Evolutionary conservation across 1,140 invertebrate genomes (phyloP).

Genomic region (Heliconius hewitsoni): DNA sequence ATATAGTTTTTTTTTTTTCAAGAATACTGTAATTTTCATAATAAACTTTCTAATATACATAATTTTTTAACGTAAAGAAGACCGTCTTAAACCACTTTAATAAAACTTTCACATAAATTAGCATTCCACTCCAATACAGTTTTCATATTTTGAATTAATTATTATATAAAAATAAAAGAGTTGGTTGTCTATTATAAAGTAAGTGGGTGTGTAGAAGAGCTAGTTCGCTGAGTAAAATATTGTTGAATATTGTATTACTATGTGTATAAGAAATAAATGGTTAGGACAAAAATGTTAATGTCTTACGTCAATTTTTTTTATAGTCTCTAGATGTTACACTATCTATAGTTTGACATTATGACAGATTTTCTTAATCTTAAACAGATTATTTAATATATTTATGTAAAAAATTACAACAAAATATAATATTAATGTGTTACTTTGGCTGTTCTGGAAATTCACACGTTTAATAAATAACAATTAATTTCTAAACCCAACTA

Average conservation of each 20-base stretch:
- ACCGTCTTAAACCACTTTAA: slow-evolving; percentile 1
- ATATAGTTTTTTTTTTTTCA: too few species aligned
- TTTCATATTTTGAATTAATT: neutral
- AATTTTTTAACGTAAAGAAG: neutral
- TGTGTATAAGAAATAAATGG: neutral
- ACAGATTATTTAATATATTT: neutral
- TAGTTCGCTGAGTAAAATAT: slow-evolving; percentile 2
- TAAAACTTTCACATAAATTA: slow-evolving; percentile 16
- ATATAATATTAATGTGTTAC: neutral
- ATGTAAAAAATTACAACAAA: neutral
- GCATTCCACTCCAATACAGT: slow-evolving; percentile 14
- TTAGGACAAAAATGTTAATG: neutral
- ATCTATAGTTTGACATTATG: neutral
- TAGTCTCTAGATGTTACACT: neutral
- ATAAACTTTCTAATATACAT: neutral
- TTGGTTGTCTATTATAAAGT: neutral
- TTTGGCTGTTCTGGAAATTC: too few species aligned
- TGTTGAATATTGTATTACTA: slow-evolving; percentile 11
- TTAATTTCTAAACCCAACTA: too few species aligned
- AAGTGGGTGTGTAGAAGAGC: neutral
- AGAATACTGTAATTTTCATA: neutral
- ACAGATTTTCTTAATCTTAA: too few species aligned
- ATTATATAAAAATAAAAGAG: neutral
- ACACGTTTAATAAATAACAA: too few species aligned
- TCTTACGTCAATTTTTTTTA: slow-evolving; percentile 9